Conservation (phyloP, 2,888 invertebrate genomes). For the Cheilosia variabilis region DNA sequence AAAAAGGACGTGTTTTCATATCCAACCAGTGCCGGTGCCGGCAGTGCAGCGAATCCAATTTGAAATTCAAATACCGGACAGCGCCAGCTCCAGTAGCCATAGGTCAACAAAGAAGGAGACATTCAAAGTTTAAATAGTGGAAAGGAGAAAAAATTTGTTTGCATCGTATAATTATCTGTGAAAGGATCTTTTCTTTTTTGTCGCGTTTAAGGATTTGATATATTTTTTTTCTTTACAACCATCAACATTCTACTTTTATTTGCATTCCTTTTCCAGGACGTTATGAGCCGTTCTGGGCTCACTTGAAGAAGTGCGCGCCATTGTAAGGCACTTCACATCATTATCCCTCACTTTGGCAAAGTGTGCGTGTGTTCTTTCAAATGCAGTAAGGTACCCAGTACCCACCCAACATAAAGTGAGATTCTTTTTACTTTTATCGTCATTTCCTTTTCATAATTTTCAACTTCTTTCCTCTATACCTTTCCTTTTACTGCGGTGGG, state of each 20-base stretch:
- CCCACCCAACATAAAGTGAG: conserved; percentile 5
- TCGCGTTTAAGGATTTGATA: conserved; percentile 2
- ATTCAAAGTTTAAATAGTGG: conserved; percentile 4
- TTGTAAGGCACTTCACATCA: conserved; percentile 60
- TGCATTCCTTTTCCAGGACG: conserved; percentile 53
- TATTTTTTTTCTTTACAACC: conserved; percentile 3
- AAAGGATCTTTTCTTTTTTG: conserved; percentile 32
- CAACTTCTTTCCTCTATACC: conserved; percentile 23
- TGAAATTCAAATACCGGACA: conserved; percentile 28
- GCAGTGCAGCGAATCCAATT: conserved; percentile 27
- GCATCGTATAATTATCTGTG: conserved; percentile 44
- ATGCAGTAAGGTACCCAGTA: conserved; percentile 10
- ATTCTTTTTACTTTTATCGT: conserved; percentile 27
- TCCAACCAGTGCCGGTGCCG: background rate
- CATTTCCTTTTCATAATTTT: conserved; percentile 71
- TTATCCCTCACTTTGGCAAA: conserved; percentile 46
- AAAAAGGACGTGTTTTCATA: conserved; percentile 38
- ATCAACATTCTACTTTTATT: conserved; percentile 60
- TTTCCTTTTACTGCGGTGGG: background rate
- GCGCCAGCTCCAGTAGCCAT: conserved; percentile 8
- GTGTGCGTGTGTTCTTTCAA: conserved; percentile 17
- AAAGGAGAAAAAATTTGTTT: conserved; percentile 15
- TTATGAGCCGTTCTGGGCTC: conserved; percentile 34
- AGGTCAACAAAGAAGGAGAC: conserved; percentile 37
- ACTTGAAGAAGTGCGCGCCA: conserved; percentile 25